phyloP scores from a whole-genome alignment of 2,113 vertebrate species.

The Lampris incognitus region DNA sequence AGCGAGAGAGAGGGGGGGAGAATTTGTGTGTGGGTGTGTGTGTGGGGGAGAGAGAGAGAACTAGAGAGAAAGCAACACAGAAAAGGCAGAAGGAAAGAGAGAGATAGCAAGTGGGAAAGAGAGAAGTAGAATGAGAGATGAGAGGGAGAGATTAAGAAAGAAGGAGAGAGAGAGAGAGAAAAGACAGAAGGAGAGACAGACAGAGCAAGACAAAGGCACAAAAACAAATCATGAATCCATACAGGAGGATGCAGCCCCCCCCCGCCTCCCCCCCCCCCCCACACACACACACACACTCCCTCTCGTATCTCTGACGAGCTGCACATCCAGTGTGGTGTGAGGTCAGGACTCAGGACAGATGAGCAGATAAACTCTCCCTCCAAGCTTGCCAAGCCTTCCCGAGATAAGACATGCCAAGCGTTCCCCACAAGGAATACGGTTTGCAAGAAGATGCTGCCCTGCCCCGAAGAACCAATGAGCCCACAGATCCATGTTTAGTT shows the following conservation, averaged over 20 bases:
- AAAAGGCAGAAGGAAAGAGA: constrained; percentile 7
- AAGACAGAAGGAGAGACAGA: constrained; percentile 23
- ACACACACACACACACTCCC: background rate
- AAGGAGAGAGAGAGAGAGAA: constrained; percentile 21
- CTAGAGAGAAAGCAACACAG: constrained; percentile 21
- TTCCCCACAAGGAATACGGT: constrained; percentile 46
- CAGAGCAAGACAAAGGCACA: constrained; percentile 9
- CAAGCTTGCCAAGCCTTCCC: constrained; percentile 21
- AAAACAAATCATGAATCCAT: constrained; percentile 24
- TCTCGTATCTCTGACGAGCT: constrained; percentile 51
- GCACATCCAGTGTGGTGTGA: constrained; percentile 44
- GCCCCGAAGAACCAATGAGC: constrained; percentile 42
- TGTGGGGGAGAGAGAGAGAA: background rate
- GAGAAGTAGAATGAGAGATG: constrained; percentile 1
- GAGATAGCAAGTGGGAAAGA: background rate
- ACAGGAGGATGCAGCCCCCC: constrained; percentile 15
- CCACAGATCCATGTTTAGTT: constrained; percentile 66
- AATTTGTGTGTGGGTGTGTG: background rate
- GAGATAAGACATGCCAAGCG: constrained; percentile 65
- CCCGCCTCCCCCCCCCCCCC: constrained; percentile 38
- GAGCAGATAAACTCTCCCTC: constrained; percentile 66
- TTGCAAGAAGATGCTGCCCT: constrained; percentile 20
- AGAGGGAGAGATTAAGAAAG: constrained; percentile 16
- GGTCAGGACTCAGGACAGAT: constrained; percentile 43
- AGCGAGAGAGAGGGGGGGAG: background rate